These are phyloP conservation scores for Brotula barbata DNA, from an alignment of 2,797 vertebrate genomes.

Conservation along the genomic window DNA sequence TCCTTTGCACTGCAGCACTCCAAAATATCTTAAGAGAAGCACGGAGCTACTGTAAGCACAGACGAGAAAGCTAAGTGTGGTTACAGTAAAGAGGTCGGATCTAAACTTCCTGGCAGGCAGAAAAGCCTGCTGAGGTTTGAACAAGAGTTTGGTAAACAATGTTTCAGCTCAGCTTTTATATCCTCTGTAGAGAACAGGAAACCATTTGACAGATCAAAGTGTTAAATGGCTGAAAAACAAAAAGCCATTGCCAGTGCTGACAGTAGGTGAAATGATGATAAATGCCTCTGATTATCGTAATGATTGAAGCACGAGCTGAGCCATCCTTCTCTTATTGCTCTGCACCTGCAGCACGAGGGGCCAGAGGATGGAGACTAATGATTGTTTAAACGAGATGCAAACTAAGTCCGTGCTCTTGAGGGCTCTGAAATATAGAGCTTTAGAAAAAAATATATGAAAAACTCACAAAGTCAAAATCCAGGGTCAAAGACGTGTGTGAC, in stretches of 20 bases:
- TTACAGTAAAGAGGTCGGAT: conserved; percentile 65
- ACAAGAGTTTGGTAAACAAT: conserved; percentile 36
- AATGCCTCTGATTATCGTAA: background rate
- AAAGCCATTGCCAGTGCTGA: background rate
- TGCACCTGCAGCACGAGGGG: conserved; percentile 50
- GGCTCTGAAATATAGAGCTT: background rate
- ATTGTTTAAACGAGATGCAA: background rate
- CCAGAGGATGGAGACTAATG: conserved; percentile 4
- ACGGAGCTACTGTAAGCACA: conserved; percentile 14
- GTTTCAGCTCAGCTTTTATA: conserved; percentile 45
- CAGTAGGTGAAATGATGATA: background rate
- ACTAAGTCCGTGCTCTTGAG: background rate
- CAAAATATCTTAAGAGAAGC: background rate
- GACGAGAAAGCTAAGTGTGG: conserved; percentile 42
- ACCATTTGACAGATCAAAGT: conserved; percentile 12
- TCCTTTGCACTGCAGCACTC: background rate
- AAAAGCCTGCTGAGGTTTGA: conserved; percentile 57
- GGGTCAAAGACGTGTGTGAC: too few relatives aligned
- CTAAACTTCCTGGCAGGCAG: conserved; percentile 68
- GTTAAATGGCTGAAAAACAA: conserved; percentile 4
- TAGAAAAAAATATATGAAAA: conserved; percentile 4
- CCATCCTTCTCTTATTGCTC: conserved; percentile 23
- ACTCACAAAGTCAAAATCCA: background rate
- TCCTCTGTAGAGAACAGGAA: conserved; percentile 52
- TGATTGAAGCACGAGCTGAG: conserved; percentile 7